Conservation (phyloP, 1,140 invertebrate species). For the Drosophila melanica region DNA sequence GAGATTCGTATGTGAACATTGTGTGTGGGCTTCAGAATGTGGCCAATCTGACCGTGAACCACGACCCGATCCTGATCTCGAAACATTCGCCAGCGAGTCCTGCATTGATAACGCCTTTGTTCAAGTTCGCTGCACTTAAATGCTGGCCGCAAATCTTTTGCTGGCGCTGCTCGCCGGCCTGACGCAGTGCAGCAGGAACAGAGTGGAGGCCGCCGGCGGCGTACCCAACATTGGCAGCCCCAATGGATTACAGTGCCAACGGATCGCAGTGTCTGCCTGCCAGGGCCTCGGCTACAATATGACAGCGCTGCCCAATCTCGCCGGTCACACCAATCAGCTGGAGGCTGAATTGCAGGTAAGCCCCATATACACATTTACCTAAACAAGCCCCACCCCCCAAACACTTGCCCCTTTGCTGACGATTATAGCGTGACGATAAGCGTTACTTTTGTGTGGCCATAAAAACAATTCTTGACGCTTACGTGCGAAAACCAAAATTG, state of each 20-base stretch:
- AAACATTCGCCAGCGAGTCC: background rate
- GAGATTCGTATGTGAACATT: constrained; percentile 16
- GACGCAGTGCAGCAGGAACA: constrained; percentile 10
- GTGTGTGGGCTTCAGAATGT: constrained; percentile 28
- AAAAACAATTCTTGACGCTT: constrained; percentile 64
- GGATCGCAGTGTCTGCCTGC: constrained; percentile 91
- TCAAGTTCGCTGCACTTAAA: background rate
- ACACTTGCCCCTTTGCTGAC: background rate
- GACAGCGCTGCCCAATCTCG: constrained; percentile 94
- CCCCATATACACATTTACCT: too few relatives aligned
- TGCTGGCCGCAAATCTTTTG: constrained; percentile 10
- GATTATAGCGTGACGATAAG: constrained; percentile 53
- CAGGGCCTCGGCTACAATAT: constrained; percentile 93
- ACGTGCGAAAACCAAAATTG: constrained; percentile 59
- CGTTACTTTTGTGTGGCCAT: constrained; percentile 61
- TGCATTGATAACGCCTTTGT: background rate
- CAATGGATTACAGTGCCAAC: constrained; percentile 88
- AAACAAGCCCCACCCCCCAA: background rate
- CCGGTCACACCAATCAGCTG: constrained; percentile 90
- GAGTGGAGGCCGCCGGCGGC: constrained; percentile 15
- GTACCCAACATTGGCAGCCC: too few relatives aligned
- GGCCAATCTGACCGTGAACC: constrained; percentile 26
- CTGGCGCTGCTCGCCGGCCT: constrained; percentile 16
- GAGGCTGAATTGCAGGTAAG: constrained; percentile 89
- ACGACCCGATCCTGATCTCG: constrained; percentile 10